Conservation (phyloP, 2,888 invertebrate genomes). For the Microctonus brassicae region DNA sequence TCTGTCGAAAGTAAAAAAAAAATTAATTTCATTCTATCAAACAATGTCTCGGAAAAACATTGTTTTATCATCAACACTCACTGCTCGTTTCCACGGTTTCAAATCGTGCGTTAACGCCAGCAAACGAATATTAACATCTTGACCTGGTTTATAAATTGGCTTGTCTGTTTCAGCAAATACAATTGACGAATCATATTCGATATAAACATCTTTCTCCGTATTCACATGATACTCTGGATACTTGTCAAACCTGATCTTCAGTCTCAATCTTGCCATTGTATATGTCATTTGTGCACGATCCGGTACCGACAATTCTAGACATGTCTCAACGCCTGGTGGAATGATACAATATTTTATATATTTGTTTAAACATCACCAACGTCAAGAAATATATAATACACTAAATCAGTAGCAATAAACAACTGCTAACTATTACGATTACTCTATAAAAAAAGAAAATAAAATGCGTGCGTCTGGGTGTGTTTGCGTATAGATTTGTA, state of each 20-base stretch:
- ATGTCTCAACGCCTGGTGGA: constrained; percentile 58
- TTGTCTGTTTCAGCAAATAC: constrained; percentile 75
- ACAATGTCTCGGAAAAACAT: background rate
- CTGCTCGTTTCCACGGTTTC: constrained; percentile 71
- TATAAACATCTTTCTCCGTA: constrained; percentile 65
- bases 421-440: background rate
- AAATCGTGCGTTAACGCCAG: constrained; percentile 73
- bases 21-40: background rate
- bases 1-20: constrained; percentile 66
- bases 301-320: constrained; percentile 60
- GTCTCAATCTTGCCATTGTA: constrained; percentile 53
- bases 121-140: constrained; percentile 73
- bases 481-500: background rate
- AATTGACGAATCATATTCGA: constrained; percentile 72
- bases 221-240: constrained; percentile 67
- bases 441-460: background rate
- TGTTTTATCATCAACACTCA: constrained; percentile 59
- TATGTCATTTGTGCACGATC: constrained; percentile 55
- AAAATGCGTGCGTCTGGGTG: background rate
- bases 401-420: background rate
- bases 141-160: constrained; percentile 74
- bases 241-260: constrained; percentile 64
- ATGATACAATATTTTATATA: background rate
- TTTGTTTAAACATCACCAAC: background rate
- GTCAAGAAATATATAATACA: background rate